Percentiles rank a stretch among this genome's conserved stretches.
Evolutionary conservation across 2,888 invertebrate genomes (phyloP).

Genomic region (Rhaphigaster nebulosa): DNA sequence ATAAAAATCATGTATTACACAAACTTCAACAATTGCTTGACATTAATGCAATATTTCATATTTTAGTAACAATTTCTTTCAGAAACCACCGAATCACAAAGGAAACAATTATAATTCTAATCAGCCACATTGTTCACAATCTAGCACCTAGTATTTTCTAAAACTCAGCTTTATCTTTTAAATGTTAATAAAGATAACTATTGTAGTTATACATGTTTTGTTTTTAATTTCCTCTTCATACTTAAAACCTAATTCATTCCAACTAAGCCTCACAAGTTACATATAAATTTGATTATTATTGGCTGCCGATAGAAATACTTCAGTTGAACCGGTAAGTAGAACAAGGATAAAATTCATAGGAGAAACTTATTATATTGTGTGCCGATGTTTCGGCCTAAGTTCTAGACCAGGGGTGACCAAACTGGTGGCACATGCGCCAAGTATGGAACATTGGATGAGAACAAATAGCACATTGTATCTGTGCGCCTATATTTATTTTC

Average conservation of each 20-base stretch:
- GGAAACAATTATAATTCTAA: not conserved
- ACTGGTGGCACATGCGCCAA: no score
- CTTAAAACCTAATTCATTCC: not conserved
- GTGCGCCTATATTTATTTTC: no score
- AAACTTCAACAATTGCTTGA: not conserved
- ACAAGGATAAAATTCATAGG: no score
- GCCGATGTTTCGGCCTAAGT: no score
- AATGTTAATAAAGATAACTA: conserved; percentile 33
- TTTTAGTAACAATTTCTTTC: not conserved
- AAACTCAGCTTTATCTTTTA: conserved; percentile 11
- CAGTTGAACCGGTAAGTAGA: no score
- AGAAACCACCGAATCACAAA: not conserved
- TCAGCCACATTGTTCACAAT: conserved; percentile 19
- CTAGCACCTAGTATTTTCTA: conserved; percentile 35
- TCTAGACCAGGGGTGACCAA: no score
- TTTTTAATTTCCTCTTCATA: not conserved
- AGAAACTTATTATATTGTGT: no score
- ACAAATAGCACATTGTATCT: no score
- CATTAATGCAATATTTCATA: not conserved
- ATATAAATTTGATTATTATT: no score
- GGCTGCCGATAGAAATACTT: no score
- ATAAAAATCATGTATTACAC: not conserved
- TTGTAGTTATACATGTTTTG: not conserved
- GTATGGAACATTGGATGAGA: no score
- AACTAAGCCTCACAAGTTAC: not conserved